Base-by-base conservation (phyloP, 2,113 vertebrate genomes). In the Aix galericulata region DNA sequence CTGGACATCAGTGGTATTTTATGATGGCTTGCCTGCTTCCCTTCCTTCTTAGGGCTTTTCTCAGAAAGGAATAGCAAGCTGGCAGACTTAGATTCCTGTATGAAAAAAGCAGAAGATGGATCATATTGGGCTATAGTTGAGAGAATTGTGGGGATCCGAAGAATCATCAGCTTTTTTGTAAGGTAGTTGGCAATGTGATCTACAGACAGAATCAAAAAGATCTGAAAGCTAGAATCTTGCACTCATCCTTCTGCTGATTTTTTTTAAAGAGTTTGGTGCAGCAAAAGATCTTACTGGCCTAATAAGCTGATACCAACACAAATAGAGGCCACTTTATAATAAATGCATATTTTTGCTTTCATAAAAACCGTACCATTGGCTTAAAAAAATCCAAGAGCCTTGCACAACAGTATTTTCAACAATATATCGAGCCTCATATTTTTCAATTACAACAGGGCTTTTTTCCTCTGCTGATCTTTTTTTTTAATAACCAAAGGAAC, bases 1-100 rank as follows among this genome's bases (percentile, higher is more conserved):
- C 97, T 89, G 96, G 92, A 92, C 95, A 97, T 97, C 95, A 97
- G 88, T 98, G 94, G 95, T 86, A 92, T 96, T 94, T 93, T 97
- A 91, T 97, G 95, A 87, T 97, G 87, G 88, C 86, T 96, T 95
- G 88, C 91, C 89, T 94, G 63, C 93, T 96, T 98, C 93, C 93
- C 95, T 91, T 96, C 87, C 94, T 97, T 96, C 92, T 93, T 85
- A 96, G 96, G 89, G 93, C 71, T 80, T 91, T 97, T 96, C 92
- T 97, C 94, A 94, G 95, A 82, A 93, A 92, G 50, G 53, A 66
- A 66, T 59, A 95, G 89, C 36, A 63, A 88, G 82, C 88, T 95
- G 96, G 82, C 94, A 97, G 36, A 72, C 74, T 88, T 53, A 1
- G 62, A 94, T 96, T 93, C 86, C 77, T 71, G 50, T 59, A 77